Evolutionary conservation across 2,113 vertebrate genomes (phyloP), one percentile per base, ranked within the genome.

Genomic region (Lonchura striata): DNA sequence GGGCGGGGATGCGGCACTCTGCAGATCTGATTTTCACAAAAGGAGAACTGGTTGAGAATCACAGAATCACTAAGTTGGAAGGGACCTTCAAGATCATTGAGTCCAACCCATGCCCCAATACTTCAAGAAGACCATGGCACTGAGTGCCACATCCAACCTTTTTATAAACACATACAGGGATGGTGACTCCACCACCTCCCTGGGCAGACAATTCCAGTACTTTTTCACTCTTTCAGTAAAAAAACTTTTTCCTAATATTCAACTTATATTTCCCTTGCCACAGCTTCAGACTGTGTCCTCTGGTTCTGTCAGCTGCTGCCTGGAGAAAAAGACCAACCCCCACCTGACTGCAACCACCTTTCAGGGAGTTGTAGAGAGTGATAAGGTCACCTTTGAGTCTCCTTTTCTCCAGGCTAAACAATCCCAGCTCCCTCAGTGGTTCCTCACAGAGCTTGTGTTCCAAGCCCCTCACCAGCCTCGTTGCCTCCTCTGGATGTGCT

Each of bases 261-360:
- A 37, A 18, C 28, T 16, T 60, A 5, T 15, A 39, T 30, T 39
- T 31, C 12, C 44, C 56, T 31, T 60, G 27, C 2, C 1, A 0
- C 56, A 76, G n/a, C n/a, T 33, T 25, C 2, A 39, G 22, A 3
- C 12, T 31, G 8, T 19, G 44, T 20, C n/a, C 28, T 39, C 39
- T 39, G 39, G 39, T 49, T 76, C 10, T 60, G 56, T 25, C n/a
- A 15, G 16, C 25, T 5, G 15, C 7, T 47, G 15, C 12, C n/a
- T 49, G 56, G 56, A n/a, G 33, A n/a, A 57, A 23, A 14, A 56
- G 31, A 56, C 54, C 54, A 33, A n/a, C 20, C 19, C 30, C 31
- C 53, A 54, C 19, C 31, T 33, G 20, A 22, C 31, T 56, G 9
- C 54, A 56, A 1, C 20, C 31, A 56, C 31, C 13, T 1, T 33